Base-by-base conservation (phyloP, 2,797 vertebrate species). In the Hyperoplus immaculatus region DNA sequence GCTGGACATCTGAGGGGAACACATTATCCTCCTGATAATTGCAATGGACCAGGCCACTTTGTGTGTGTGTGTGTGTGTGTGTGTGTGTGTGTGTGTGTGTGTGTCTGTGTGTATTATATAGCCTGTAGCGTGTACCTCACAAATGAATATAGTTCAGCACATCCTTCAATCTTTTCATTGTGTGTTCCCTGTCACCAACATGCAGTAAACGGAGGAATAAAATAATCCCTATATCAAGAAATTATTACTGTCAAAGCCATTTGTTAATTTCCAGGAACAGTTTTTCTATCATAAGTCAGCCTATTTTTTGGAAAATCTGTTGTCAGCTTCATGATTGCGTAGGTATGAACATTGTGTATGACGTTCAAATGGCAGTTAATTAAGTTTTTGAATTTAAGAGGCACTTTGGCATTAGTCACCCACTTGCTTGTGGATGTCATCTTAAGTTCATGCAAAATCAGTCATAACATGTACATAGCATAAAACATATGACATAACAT, bases 21-120 rank as follows among this genome's bases (percentile, higher is more conserved):
- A 67, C 42, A 89, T 94, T 89, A 84, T 84, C 59, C 80, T 84
- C 59, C 80, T 84, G 58, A 88, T 87, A 82, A 90, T 81, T 63
- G 77, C 56, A 41, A 78, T 29, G 43, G 29, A 83, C 4, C 15
- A 45, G 51, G 55, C 14, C 15, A 57, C 18, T 18, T 42, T 66
- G 1, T 84, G 53, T 58, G 59, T 51, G 3, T 60, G 29, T 69
- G 42, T 36, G 46, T 64, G 21, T 70, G 42, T 50, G 45, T 55
- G 49, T 41, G 41, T 83, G 21, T 21, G 21, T 21, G 29, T 58
- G 21, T 70, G 6, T 18, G 39, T 43, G 18, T 60, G 29, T 69
- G 42, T 36, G 46, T 64, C 21, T 70, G 42, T 50, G 45, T 55
- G 50, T 41, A 45, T 83, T 53, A 60, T n/a, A 41, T 8, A 41